Evolutionary conservation across 2,797 vertebrate species (phyloP).

Genomic region (Micrastur ruficollis): DNA sequence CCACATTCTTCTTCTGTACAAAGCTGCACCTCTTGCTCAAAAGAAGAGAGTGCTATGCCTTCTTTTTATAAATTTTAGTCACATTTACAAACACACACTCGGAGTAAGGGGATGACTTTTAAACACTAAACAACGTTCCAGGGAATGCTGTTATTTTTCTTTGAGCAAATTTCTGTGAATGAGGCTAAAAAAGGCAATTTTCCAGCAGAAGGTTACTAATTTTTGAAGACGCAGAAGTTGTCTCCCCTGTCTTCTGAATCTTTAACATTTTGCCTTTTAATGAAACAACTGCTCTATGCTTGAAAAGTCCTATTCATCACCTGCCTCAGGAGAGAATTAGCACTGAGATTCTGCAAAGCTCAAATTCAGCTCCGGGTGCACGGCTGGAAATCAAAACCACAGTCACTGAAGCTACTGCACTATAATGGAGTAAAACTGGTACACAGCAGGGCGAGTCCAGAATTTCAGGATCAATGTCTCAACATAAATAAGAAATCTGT

Average conservation of each 20-base stretch:
- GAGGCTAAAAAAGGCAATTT: background rate
- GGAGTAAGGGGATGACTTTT: background rate
- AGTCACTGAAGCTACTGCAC: background rate
- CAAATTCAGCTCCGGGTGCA: background rate
- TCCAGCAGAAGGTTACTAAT: background rate
- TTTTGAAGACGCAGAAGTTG: background rate
- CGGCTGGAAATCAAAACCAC: background rate
- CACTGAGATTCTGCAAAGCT: background rate
- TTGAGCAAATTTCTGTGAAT: background rate
- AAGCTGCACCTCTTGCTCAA: constrained; percentile 56
- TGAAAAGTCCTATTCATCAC: constrained; percentile 9
- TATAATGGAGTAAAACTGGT: background rate
- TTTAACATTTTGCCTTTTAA: background rate
- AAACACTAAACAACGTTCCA: background rate
- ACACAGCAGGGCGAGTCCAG: background rate
- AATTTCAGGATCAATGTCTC: background rate
- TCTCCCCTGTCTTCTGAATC: background rate
- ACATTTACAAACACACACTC: constrained; percentile 33
- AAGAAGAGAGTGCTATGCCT: background rate
- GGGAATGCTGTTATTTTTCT: background rate
- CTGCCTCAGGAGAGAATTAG: background rate
- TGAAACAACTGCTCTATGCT: background rate
- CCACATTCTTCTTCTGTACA: constrained; percentile 57
- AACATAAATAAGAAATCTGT: background rate
- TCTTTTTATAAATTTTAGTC: constrained; percentile 10